Percentiles rank a stretch among this genome's conserved stretches.
Evolutionary conservation across 2,113 vertebrate genomes (phyloP).

Genomic region (Arenaria interpres): DNA sequence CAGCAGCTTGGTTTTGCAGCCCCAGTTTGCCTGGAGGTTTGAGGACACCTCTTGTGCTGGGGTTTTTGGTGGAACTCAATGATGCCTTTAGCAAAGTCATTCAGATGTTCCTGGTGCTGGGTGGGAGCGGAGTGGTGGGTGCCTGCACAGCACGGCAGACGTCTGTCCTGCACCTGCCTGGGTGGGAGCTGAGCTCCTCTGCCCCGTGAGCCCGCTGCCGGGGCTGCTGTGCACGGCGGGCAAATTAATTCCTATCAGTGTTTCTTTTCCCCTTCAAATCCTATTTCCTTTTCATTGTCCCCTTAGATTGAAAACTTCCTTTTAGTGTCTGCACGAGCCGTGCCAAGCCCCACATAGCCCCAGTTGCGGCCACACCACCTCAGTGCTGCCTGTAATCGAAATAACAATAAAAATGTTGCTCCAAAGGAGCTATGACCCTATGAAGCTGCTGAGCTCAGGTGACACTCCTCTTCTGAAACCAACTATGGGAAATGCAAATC

Average conservation of each 20-base stretch:
- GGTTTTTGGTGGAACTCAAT: not conserved
- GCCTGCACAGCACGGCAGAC: not conserved
- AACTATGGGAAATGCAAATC: not conserved
- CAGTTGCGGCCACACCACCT: not conserved
- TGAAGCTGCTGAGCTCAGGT: not conserved
- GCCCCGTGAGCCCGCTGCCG: accelerated
- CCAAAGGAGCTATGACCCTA: not conserved
- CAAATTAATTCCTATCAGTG: not conserved
- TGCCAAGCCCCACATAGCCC: not conserved
- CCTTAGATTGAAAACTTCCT: not conserved
- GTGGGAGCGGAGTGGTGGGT: not conserved
- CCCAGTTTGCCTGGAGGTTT: not conserved
- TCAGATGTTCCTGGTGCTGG: not conserved
- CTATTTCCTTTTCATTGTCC: not conserved
- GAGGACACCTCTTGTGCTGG: not conserved
- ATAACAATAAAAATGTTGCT: not conserved
- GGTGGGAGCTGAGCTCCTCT: not conserved
- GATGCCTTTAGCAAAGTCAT: not conserved
- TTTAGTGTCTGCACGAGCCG: not conserved
- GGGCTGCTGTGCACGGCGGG: accelerated
- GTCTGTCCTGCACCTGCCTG: not conserved
- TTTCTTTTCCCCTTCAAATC: not conserved
- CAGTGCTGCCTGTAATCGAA: not conserved
- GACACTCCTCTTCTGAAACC: not conserved
- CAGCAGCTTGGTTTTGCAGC: not conserved